Conservation (phyloP, 2,888 invertebrate genomes). For the Cotesia congregata region DNA sequence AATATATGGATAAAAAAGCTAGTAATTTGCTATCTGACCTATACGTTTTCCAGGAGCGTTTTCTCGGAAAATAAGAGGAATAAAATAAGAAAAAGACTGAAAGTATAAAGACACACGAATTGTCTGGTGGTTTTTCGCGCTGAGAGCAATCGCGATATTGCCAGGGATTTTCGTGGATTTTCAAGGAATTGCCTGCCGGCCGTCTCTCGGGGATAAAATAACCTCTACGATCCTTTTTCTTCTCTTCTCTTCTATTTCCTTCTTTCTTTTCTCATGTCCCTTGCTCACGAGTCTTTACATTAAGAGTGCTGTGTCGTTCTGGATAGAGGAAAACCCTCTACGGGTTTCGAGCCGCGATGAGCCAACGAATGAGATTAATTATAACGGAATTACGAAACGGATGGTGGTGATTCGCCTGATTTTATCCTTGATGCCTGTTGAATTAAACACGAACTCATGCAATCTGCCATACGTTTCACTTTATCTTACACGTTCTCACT, state of each 20-base stretch:
- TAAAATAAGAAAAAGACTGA: constrained; percentile 5
- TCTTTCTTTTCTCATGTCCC: constrained; percentile 13
- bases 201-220: constrained; percentile 34
- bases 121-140: constrained; percentile 37
- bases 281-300: constrained; percentile 8
- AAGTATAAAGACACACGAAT: constrained; percentile 26
- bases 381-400: constrained; percentile 42
- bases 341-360: constrained; percentile 29
- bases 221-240: constrained; percentile 31
- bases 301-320: constrained; percentile 12
- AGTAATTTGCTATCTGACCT: constrained; percentile 20
- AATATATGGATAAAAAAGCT: background rate
- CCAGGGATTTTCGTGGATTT: constrained; percentile 42
- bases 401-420: constrained; percentile 42
- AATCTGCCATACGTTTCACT: constrained; percentile 31
- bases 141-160: constrained; percentile 40
- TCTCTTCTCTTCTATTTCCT: constrained; percentile 19
- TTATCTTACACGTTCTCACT: constrained; percentile 17
- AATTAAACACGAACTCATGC: constrained; percentile 38
- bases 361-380: constrained; percentile 40
- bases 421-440: constrained; percentile 36
- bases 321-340: constrained; percentile 12
- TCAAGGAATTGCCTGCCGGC: constrained; percentile 39
- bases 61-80: background rate
- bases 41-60: constrained; percentile 2